These are phyloP conservation scores for Eleutherodactylus coqui DNA, from an alignment of 2,797 vertebrate genomes.

Conservation along the genomic window DNA sequence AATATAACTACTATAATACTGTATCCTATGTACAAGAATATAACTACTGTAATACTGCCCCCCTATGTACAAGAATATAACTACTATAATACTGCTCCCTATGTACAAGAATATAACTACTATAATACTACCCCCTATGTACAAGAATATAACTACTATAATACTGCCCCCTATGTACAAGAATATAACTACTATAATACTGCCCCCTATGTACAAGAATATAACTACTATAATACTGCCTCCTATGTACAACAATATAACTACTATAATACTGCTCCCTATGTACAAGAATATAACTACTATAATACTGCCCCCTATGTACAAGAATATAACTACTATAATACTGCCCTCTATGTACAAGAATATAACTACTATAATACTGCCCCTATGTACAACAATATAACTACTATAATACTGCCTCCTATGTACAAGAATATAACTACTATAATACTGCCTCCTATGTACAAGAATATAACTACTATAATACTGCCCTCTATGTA, in stretches of 20 bases:
- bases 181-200: constrained; percentile 14
- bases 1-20: constrained; percentile 19
- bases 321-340: neutral
- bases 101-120: neutral
- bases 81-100: constrained; percentile 17
- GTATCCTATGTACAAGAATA: constrained; percentile 1
- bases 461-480: constrained; percentile 6
- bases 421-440: constrained; percentile 5
- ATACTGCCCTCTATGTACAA: neutral
- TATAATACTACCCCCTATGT: neutral
- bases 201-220: constrained; percentile 1
- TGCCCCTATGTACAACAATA: neutral
- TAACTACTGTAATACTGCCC: constrained; percentile 11
- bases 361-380: constrained; percentile 14
- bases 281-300: constrained; percentile 3
- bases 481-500: neutral
- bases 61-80: neutral
- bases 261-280: constrained; percentile 1
- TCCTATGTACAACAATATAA: neutral
- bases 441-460: constrained; percentile 4
- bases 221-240: constrained; percentile 11
- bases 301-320: constrained; percentile 2
- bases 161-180: constrained; percentile 1
- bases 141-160: constrained; percentile 1
- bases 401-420: constrained; percentile 7